These are phyloP conservation scores for Paedocypris sp. DNA, from an alignment of 2,113 vertebrate genomes.

Conservation along the genomic window DNA sequence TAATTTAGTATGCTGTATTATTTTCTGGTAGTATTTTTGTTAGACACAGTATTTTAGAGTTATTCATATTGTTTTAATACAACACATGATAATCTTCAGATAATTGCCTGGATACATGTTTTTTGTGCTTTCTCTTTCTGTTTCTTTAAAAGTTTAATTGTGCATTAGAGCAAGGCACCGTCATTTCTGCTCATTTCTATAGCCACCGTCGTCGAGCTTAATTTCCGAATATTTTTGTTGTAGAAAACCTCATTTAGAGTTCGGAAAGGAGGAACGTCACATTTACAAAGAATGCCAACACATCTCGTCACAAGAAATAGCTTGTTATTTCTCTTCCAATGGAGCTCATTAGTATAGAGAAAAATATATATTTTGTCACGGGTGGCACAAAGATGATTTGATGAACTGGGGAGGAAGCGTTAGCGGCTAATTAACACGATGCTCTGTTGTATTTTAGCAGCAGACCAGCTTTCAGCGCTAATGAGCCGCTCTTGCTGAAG, in stretches of 20 bases:
- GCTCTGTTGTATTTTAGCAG: slow-evolving; percentile 8
- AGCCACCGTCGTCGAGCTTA: not conserved
- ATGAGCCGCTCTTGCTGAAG: slow-evolving; percentile 15
- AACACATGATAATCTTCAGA: too few relatives aligned
- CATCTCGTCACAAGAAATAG: not conserved
- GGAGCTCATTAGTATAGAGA: slow-evolving; percentile 30
- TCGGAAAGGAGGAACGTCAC: not conserved
- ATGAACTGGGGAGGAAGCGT: not conserved
- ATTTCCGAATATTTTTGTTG: slow-evolving; percentile 6
- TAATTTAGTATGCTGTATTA: too few relatives aligned
- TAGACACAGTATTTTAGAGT: too few relatives aligned
- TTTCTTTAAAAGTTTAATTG: too few relatives aligned
- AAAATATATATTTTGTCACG: slow-evolving; percentile 1
- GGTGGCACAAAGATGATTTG: slow-evolving; percentile 13
- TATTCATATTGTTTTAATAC: too few relatives aligned
- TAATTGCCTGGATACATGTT: too few relatives aligned
- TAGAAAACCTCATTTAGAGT: not conserved
- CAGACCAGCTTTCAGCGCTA: slow-evolving; percentile 6
- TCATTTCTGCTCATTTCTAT: not conserved
- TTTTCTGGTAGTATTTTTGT: too few relatives aligned
- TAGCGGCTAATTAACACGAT: slow-evolving; percentile 25
- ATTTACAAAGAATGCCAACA: slow-evolving; percentile 25
- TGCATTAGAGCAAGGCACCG: too few relatives aligned
- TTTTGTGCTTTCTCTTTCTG: too few relatives aligned
- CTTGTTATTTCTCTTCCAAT: slow-evolving; percentile 18